phyloP scores from a whole-genome alignment of 2,797 vertebrate species.

The Xiphorhynchus erythropygius region DNA sequence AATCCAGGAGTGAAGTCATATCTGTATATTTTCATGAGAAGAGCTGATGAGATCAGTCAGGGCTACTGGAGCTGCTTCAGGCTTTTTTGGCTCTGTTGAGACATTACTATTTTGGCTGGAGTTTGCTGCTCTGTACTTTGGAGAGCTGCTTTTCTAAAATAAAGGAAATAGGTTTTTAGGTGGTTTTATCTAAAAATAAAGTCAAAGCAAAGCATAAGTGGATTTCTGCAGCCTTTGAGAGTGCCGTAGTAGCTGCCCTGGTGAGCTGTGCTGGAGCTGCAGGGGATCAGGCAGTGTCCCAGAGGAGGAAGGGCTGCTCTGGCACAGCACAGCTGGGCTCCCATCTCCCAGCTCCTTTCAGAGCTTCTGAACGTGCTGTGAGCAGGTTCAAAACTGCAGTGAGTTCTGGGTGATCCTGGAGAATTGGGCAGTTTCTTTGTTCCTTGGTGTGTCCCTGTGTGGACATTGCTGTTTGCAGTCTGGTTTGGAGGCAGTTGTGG shows the following conservation, averaged over 20 bases:
- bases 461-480: background rate
- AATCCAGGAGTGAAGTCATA: slow-evolving; percentile 79
- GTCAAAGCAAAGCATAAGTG: background rate
- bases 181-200: slow-evolving; percentile 41
- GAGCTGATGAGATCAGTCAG: slow-evolving; percentile 64
- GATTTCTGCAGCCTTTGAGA: background rate
- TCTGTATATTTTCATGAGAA: slow-evolving; percentile 65
- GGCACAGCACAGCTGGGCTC: background rate
- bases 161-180: background rate
- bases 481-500: background rate
- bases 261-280: background rate
- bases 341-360: background rate
- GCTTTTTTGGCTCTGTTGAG: slow-evolving; percentile 32
- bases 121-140: background rate
- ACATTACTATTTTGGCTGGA: background rate
- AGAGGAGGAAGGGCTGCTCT: background rate
- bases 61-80: slow-evolving; percentile 52
- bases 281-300: background rate
- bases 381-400: background rate
- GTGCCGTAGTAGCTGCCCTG: background rate
- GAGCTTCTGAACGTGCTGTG: background rate
- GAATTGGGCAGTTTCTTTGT: background rate
- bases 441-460: fast-evolving
- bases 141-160: slow-evolving; percentile 2
- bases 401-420: background rate